phyloP scores from a whole-genome alignment of 92 coral and sea anemone genomes.

The Porites lobata region DNA sequence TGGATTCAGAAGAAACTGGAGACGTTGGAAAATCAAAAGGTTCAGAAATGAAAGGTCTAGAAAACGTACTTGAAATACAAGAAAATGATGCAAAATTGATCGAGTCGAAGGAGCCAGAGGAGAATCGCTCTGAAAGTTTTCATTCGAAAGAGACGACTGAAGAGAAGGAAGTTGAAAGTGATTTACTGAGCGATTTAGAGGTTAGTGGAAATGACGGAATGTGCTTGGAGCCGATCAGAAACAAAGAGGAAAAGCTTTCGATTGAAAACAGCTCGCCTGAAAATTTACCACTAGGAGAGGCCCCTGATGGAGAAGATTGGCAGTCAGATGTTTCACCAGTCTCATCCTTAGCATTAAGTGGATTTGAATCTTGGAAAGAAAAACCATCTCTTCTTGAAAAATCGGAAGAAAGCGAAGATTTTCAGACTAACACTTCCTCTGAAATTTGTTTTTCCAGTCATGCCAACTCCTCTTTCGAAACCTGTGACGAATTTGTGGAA shows the following conservation, averaged over 20 bases:
- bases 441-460: background rate
- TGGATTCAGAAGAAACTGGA: background rate
- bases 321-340: background rate
- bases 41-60: background rate
- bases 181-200: background rate
- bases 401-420: background rate
- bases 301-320: background rate
- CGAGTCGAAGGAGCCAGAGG: background rate
- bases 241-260: background rate
- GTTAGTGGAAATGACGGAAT: background rate
- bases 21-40: background rate
- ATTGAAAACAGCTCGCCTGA: constrained; percentile 1
- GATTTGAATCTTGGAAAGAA: background rate
- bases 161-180: background rate
- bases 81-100: background rate
- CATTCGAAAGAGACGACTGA: background rate
- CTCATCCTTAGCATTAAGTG: background rate
- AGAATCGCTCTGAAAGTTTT: background rate
- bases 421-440: constrained; percentile 5
- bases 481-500: background rate
- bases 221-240: background rate
- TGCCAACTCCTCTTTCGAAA: background rate
- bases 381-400: background rate
- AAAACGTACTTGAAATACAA: background rate
- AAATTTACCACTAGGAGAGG: background rate